Conservation (phyloP, 1,140 invertebrate genomes). For the Bombus polaris region DNA sequence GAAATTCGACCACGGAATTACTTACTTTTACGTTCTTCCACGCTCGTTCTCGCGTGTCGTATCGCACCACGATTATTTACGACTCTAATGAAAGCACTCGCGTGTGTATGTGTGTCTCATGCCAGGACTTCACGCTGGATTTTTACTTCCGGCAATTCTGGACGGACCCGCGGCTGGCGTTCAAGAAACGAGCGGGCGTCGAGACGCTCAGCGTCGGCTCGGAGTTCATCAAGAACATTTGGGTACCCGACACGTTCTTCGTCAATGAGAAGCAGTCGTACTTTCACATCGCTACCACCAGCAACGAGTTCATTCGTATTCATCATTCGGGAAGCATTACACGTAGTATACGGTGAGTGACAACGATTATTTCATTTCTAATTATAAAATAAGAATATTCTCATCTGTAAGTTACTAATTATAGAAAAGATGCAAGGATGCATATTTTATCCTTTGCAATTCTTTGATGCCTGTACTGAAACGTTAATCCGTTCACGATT, state of each 20-base stretch:
- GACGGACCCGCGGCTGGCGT: conserved; percentile 96
- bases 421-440: too few species aligned
- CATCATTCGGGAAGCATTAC: conserved; percentile 97
- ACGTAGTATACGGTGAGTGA: conserved; percentile 95
- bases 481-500: not conserved
- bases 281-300: conserved; percentile 98
- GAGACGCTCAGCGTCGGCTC: conserved; percentile 95
- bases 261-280: conserved; percentile 99
- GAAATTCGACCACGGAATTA: not conserved
- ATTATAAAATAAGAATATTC: too few species aligned
- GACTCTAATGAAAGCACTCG: conserved; percentile 40
- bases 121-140: conserved; percentile 98
- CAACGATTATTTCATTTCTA: conserved; percentile 26
- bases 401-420: too few species aligned
- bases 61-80: not conserved
- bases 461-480: not conserved
- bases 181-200: conserved; percentile 92
- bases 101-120: conserved; percentile 38
- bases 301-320: conserved; percentile 98
- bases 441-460: too few species aligned
- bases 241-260: conserved; percentile 99
- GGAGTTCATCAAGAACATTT: conserved; percentile 98
- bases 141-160: conserved; percentile 99
- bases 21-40: conserved; percentile 34
- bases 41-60: not conserved